Base-by-base conservation (phyloP, 2,113 vertebrate species). In the Cranoglanis bouderius region DNA sequence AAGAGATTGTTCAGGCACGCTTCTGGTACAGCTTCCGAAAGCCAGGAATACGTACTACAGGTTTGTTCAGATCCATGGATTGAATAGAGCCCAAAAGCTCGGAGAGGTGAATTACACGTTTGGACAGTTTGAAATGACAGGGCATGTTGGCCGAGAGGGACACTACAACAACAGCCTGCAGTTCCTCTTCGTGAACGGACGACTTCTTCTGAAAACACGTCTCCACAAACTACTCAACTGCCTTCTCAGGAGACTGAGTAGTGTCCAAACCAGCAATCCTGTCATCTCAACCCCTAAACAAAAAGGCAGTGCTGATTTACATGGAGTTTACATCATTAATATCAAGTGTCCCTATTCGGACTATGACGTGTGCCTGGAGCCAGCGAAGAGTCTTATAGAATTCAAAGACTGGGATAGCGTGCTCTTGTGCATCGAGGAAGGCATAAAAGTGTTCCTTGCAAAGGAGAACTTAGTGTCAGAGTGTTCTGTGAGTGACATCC, bases 161-260 rank as follows among this genome's bases (percentile, higher is more conserved):
- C 97, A 99, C 93, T 98, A 99, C 92, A 99, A 96, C 93, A 98
- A 95, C 92, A 97, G 94, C 92, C 95, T 98, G 88, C 99, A 99
- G 91, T 98, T 97, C 93, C 92, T 99, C 65, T 99, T 97, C 87
- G 96, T 99, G 13, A 99, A 99, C 57, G 94, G 93, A 43, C 96
- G 98, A 85, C 95, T 99, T 53, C 92, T 99, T 93, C 92, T 99
- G 91, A 99, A 95, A 94, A 99, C 99, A n/a, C 96, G 95, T 49
- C 90, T 99, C 75, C 98, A 99, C 94, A 97, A 97, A 93, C 94
- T 98, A 81, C 94, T 99, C 57, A 97, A 97, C 91, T 94, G 95
- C 90, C 95, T 99, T 88, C 92, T 99, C 84, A 96, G 96, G 86
- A 96, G 95, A 93, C 93, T 97, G 89, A 97, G 96, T 65, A 86